A percentile compares a stretch with the other conserved stretches of the same genome.
phyloP scores from a whole-genome alignment of 92 coral and sea anemone species.

The Pocillopora meandrina region DNA sequence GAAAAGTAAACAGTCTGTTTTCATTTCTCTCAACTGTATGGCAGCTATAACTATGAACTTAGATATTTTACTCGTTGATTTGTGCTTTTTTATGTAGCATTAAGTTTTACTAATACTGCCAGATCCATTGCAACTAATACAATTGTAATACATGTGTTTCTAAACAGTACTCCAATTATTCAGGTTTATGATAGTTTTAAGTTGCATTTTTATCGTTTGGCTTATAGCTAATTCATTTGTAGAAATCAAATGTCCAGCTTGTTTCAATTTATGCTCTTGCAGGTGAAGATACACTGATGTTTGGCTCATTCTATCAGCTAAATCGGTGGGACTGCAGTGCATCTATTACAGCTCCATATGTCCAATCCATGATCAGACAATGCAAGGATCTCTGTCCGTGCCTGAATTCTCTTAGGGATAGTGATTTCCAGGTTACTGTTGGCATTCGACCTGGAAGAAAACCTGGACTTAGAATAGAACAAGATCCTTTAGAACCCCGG shows the following conservation, averaged over 20 bases:
- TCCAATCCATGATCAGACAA: constrained; percentile 34
- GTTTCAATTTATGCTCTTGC: not conserved
- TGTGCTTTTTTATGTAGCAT: no score
- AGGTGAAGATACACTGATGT: constrained; percentile 31
- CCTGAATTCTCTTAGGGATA: constrained; percentile 15
- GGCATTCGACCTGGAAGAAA: constrained; percentile 43
- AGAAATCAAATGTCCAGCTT: not conserved
- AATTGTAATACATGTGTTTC: no score
- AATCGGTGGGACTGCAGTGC: constrained; percentile 18
- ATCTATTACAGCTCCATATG: constrained; percentile 23
- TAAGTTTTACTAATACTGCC: no score
- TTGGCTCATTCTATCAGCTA: constrained; percentile 43
- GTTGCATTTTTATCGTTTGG: no score
- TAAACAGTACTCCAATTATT: no score
- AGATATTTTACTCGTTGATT: no score
- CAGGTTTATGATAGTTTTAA: no score
- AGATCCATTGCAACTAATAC: no score
- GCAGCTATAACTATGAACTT: no score
- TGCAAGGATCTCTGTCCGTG: constrained; percentile 32
- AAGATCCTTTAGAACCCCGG: constrained; percentile 28
- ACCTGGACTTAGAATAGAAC: constrained; percentile 20
- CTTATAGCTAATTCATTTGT: not conserved
- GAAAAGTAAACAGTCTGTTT: no score
- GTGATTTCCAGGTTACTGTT: constrained; percentile 25
- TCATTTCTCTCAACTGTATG: no score